These are phyloP conservation scores for Eurystomus gularis DNA, from an alignment of 2,113 vertebrate species.

Conservation along the genomic window DNA sequence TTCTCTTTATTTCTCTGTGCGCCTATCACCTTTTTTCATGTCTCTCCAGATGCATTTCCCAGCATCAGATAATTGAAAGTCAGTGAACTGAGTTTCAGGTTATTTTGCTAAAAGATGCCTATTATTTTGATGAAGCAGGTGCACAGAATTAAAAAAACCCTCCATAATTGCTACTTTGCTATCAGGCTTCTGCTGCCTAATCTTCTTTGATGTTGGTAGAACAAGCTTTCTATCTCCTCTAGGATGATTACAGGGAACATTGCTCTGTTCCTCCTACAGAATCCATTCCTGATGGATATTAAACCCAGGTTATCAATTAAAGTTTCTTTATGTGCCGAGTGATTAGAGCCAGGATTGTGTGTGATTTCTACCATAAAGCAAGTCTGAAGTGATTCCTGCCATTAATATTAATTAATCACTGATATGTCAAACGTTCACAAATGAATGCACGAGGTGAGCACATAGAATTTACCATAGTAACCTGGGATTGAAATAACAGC, in stretches of 20 bases:
- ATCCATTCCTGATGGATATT: slow-evolving; percentile 57
- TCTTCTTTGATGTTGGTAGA: slow-evolving; percentile 61
- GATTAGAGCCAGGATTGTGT: slow-evolving; percentile 33
- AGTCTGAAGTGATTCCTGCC: slow-evolving; percentile 31
- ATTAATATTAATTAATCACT: slow-evolving; percentile 66
- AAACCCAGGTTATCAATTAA: slow-evolving; percentile 66
- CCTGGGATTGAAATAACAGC: neutral
- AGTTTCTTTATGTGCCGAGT: neutral
- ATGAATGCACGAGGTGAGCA: neutral
- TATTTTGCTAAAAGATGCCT: slow-evolving; percentile 67
- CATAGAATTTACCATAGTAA: slow-evolving; percentile 38
- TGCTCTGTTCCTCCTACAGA: slow-evolving; percentile 52
- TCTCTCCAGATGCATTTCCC: slow-evolving; percentile 46
- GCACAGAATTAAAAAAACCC: slow-evolving; percentile 35
- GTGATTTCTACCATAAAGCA: slow-evolving; percentile 52
- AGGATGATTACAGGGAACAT: slow-evolving; percentile 44
- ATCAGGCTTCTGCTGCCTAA: slow-evolving; percentile 57
- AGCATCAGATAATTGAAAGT: slow-evolving; percentile 66
- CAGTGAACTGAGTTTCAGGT: slow-evolving; percentile 63
- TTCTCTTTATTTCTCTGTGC: slow-evolving; percentile 2
- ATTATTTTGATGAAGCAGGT: slow-evolving; percentile 72
- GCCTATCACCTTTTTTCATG: slow-evolving; percentile 32
- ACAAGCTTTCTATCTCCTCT: slow-evolving; percentile 48
- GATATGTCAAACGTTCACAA: slow-evolving; percentile 1
- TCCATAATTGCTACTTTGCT: slow-evolving; percentile 67